These are phyloP conservation scores for Notarius quadriscutis DNA, from an alignment of 2,113 vertebrate genomes.

Conservation along the genomic window DNA sequence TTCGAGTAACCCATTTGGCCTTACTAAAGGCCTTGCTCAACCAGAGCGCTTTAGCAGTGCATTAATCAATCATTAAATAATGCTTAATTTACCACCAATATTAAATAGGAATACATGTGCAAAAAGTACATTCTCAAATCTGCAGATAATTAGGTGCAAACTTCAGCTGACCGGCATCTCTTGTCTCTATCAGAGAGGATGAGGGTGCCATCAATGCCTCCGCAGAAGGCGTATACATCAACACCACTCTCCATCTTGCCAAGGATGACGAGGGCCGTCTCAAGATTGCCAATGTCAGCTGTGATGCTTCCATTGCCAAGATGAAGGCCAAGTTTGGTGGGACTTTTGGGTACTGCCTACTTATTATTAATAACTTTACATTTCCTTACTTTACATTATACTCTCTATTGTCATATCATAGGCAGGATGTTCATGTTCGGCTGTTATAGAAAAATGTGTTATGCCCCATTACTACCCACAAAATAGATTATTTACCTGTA, in stretches of 20 bases:
- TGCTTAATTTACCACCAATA: background rate
- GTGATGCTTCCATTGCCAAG: slow-evolving; percentile 78
- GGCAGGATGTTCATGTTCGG: background rate
- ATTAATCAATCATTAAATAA: background rate
- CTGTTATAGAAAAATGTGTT: background rate
- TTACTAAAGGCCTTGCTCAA: background rate
- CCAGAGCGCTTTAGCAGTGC: background rate
- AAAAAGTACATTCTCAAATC: background rate
- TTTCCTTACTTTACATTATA: background rate
- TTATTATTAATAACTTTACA: background rate
- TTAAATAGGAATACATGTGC: background rate
- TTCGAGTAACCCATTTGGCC: background rate
- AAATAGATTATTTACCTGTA: background rate
- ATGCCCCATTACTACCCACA: background rate
- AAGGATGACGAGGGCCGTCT: slow-evolving; percentile 79
- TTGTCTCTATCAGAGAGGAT: slow-evolving; percentile 77
- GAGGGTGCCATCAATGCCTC: slow-evolving; percentile 87
- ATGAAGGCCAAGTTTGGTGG: slow-evolving; percentile 84
- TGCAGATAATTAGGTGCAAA: background rate
- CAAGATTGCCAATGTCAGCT: slow-evolving; percentile 86
- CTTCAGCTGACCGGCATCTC: background rate
- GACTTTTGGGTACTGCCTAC: slow-evolving; percentile 78
- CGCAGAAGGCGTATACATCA: slow-evolving; percentile 85
- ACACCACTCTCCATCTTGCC: slow-evolving; percentile 77
- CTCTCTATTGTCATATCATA: background rate